Conservation (phyloP, 2,113 vertebrate genomes). For the Pomatorhinus ruficollis region DNA sequence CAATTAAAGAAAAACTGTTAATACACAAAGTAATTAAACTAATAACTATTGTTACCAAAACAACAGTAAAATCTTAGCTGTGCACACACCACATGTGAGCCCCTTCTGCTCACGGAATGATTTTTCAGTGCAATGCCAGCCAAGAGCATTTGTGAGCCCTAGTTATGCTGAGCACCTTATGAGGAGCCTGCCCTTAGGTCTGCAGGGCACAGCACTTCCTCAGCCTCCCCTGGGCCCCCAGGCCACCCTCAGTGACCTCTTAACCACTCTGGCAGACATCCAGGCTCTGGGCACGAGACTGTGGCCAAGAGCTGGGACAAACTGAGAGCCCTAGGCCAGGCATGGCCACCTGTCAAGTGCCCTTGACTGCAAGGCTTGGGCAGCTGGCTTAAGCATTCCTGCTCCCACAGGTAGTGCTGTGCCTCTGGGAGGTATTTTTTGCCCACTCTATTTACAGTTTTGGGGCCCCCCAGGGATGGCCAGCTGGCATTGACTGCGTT, state of each 20-base stretch:
- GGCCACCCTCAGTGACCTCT: fast-evolving
- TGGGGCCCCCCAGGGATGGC: neutral
- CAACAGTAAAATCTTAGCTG: neutral
- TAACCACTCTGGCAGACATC: neutral
- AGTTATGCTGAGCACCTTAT: neutral
- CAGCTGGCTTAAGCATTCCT: neutral
- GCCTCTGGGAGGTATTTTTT: neutral
- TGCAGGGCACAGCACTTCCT: fast-evolving
- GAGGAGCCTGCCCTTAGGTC: neutral
- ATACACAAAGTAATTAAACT: neutral
- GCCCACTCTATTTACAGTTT: neutral
- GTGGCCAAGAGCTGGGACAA: neutral
- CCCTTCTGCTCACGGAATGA: neutral
- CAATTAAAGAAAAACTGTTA: neutral
- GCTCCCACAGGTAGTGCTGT: neutral
- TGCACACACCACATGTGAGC: too few relatives aligned
- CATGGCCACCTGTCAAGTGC: neutral
- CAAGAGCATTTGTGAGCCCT: neutral
- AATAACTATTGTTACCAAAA: neutral
- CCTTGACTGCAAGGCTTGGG: neutral
- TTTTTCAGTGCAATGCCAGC: neutral
- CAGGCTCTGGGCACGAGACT: neutral
- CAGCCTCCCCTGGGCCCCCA: neutral
- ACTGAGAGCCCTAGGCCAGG: neutral
- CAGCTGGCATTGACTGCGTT: neutral